Base-by-base conservation (phyloP, 2,797 vertebrate genomes). In the Atherinosoma microstoma region DNA sequence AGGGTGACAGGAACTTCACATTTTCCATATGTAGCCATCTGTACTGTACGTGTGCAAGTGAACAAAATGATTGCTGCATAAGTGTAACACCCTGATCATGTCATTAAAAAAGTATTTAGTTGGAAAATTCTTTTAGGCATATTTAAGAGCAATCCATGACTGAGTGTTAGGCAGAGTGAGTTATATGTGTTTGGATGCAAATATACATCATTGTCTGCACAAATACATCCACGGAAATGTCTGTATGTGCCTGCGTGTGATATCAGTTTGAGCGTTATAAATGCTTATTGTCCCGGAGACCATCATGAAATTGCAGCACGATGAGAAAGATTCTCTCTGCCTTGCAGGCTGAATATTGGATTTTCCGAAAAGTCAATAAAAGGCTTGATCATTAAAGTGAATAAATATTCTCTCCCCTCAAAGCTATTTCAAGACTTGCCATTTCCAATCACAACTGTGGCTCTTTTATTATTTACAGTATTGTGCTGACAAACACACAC, bases 281-380 rank as follows among this genome's bases (percentile, higher is more conserved):
- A 93, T 89, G 89, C 89, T 90, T 90, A 91, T 92, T 90, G 86
- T 93, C 80, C 78, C 77, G 74, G 80, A 84, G 86, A 91, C 90
- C 80, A 78, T 80, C 65, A 59, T 87, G 87, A 94, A 92, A 94
- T 91, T 91, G 89, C 89, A 86, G 83, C 66, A 79, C 49, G 64
- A 89, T 88, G 86, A 84, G 82, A 88, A 87, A 90, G 87, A 92
- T 87, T 89, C 89, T 91, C 84, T 78, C 80, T 84, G 88, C 90
- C 88, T 92, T 76, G 89, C 77, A 83, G 89, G 86, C 86, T 87
- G 92, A 93, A 94, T 95, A 95, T 95, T 94, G 93, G 93, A 94
- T 94, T 94, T 93, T 91, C 88, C 78, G 83, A 92, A 93, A 95
- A 94, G 95, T 94, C 95, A 95, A 94, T 93, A 93, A 92, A 93